Conservation (phyloP, 2,888 invertebrate species). For the Cotesia congregata region DNA sequence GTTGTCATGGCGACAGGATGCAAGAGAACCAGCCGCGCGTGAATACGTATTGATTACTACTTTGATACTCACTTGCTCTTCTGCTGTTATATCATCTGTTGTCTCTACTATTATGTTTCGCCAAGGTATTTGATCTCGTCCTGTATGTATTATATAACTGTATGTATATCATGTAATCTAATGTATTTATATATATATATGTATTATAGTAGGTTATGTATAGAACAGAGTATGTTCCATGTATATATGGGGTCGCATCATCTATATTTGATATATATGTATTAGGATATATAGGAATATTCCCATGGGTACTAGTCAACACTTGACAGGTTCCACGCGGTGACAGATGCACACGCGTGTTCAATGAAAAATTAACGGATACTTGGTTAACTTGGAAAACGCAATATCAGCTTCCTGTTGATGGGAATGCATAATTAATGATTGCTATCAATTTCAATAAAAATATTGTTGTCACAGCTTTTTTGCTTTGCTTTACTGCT, state of each 20-base stretch:
- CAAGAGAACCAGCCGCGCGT: constrained; percentile 57
- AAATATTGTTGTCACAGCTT: background rate
- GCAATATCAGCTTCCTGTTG: constrained; percentile 12
- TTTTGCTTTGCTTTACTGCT: background rate
- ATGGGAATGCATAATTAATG: background rate
- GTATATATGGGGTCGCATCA: background rate
- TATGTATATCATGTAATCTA: no score
- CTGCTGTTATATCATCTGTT: constrained; percentile 40
- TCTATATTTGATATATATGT: background rate
- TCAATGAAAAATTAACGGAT: constrained; percentile 10
- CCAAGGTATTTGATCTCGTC: constrained; percentile 26
- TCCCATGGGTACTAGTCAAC: background rate
- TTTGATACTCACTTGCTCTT: constrained; percentile 57
- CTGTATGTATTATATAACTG: background rate
- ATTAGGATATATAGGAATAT: background rate
- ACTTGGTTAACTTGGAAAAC: constrained; percentile 13
- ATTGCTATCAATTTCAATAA: constrained; percentile 16
- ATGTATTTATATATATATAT: no score
- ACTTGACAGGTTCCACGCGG: background rate
- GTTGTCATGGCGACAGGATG: constrained; percentile 61
- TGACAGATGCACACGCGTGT: background rate
- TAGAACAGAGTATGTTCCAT: background rate
- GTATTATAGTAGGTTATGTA: background rate
- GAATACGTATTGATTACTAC: constrained; percentile 67
- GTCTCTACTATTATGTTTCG: constrained; percentile 7